Percentiles rank a stretch among this genome's conserved stretches.
phyloP scores from a whole-genome alignment of 2,888 invertebrate species.

The Quadroppia sp. region DNA sequence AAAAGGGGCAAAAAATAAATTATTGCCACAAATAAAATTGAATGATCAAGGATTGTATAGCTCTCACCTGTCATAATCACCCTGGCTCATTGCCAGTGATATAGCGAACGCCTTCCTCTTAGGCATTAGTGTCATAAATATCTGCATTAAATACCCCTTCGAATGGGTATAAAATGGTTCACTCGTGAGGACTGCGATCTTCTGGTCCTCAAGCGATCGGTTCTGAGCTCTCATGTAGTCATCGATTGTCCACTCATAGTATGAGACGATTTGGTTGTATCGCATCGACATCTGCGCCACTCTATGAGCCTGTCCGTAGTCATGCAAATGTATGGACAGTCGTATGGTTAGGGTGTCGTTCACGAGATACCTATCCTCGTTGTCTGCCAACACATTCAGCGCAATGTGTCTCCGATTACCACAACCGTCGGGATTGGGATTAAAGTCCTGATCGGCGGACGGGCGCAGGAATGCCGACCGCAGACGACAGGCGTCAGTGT shows the following conservation, averaged over 20 bases:
- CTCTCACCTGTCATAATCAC: slow-evolving; percentile 41
- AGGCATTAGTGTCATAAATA: slow-evolving; percentile 43
- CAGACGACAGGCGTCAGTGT: slow-evolving; percentile 45
- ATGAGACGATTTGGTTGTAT: slow-evolving; percentile 49
- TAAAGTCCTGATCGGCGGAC: slow-evolving; percentile 34
- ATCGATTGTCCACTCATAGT: slow-evolving; percentile 47
- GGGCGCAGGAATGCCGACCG: slow-evolving; percentile 46
- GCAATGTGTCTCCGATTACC: slow-evolving; percentile 41
- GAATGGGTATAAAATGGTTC: slow-evolving; percentile 48
- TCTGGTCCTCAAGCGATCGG: neutral
- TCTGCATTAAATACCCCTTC: slow-evolving; percentile 48
- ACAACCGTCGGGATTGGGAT: slow-evolving; percentile 43
- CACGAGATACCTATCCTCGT: slow-evolving; percentile 39
- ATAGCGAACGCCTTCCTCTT: slow-evolving; percentile 42
- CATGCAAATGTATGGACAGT: slow-evolving; percentile 45
- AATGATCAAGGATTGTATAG: too few species aligned
- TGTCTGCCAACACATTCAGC: neutral
- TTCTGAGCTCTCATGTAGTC: slow-evolving; percentile 19
- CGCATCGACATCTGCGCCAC: slow-evolving; percentile 45
- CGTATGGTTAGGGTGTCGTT: slow-evolving; percentile 43
- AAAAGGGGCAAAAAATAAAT: neutral
- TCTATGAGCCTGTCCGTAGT: slow-evolving; percentile 38
- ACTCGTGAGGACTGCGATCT: slow-evolving; percentile 44
- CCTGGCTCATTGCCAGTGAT: slow-evolving; percentile 41
- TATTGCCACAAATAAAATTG: too few species aligned